Conservation (phyloP, 1,140 invertebrate species). For the Camponotus vicinus region DNA sequence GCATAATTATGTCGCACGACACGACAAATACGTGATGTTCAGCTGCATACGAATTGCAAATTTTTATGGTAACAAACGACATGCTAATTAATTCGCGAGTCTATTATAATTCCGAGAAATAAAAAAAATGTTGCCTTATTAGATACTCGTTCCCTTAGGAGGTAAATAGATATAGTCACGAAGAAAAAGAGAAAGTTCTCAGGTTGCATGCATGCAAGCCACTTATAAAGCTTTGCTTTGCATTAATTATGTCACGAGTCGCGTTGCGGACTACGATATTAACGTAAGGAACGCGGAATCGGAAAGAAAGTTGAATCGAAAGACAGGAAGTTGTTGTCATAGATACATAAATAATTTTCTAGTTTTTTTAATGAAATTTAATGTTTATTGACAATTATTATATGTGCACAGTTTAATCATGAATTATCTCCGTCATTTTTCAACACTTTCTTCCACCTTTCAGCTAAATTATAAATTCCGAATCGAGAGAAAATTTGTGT, state of each 20-base stretch:
- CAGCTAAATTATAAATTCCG: too few species aligned
- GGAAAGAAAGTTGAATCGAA: conserved; percentile 18
- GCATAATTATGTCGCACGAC: conserved; percentile 16
- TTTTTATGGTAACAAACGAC: background rate
- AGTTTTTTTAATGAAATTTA: too few species aligned
- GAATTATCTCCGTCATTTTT: too few species aligned
- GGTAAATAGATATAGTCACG: conserved; percentile 69
- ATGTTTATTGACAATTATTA: too few species aligned
- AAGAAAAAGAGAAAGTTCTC: conserved; percentile 76
- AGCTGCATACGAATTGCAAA: background rate
- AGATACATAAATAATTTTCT: background rate
- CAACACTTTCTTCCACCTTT: too few species aligned
- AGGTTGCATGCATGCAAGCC: conserved; percentile 62
- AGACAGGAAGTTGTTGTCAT: background rate
- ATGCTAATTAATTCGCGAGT: conserved; percentile 50
- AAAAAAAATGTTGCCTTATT: conserved; percentile 60
- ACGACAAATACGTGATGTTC: background rate
- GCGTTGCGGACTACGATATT: conserved; percentile 43
- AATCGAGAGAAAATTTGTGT: too few species aligned
- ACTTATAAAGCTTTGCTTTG: conserved; percentile 68
- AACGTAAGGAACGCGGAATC: background rate
- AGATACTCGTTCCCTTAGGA: conserved; percentile 58
- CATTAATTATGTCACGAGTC: conserved; percentile 77
- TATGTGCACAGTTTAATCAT: too few species aligned
- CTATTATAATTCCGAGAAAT: conserved; percentile 1